Evolutionary conservation across 2,113 vertebrate species (phyloP).

Genomic region (Calonectris borealis): DNA sequence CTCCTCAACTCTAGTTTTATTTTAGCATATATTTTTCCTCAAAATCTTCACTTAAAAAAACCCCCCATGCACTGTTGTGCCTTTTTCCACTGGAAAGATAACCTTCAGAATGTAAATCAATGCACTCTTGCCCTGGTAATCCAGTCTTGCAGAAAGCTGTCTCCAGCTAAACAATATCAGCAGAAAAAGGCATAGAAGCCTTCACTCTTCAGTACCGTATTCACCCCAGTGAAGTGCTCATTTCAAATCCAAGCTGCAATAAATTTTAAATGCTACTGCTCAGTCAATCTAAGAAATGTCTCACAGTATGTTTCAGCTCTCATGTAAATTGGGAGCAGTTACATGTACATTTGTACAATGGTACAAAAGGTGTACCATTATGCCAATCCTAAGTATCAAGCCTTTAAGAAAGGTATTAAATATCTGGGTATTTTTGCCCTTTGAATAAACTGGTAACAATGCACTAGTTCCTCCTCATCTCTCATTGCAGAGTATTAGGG

Average conservation of each 20-base stretch:
- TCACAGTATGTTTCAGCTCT: not conserved
- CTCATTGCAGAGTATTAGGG: not conserved
- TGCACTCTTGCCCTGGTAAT: conserved; percentile 51
- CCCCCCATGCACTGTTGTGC: not conserved
- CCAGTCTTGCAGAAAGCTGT: conserved; percentile 63
- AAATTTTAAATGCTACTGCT: conserved; percentile 22
- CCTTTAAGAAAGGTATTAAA: not conserved
- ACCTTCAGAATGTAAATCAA: conserved; percentile 70
- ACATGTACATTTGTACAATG: no score
- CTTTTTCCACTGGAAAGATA: conserved; percentile 52
- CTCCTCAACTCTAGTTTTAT: not conserved
- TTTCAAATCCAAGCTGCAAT: conserved; percentile 3
- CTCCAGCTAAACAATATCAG: conserved; percentile 57
- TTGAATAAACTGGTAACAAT: not conserved
- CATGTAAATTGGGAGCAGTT: not conserved
- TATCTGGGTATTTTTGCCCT: not conserved
- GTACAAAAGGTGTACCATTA: not conserved
- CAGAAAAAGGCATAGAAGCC: conserved; percentile 39
- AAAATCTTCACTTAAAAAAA: not conserved
- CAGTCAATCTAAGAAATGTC: not conserved
- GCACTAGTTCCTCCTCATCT: not conserved
- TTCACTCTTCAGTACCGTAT: not conserved
- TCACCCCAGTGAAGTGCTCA: conserved; percentile 12
- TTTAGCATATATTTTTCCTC: conserved; percentile 31
- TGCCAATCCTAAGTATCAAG: not conserved